Evolutionary conservation across 2,797 vertebrate genomes (phyloP).

Genomic region (Notamacropus eugenii): DNA sequence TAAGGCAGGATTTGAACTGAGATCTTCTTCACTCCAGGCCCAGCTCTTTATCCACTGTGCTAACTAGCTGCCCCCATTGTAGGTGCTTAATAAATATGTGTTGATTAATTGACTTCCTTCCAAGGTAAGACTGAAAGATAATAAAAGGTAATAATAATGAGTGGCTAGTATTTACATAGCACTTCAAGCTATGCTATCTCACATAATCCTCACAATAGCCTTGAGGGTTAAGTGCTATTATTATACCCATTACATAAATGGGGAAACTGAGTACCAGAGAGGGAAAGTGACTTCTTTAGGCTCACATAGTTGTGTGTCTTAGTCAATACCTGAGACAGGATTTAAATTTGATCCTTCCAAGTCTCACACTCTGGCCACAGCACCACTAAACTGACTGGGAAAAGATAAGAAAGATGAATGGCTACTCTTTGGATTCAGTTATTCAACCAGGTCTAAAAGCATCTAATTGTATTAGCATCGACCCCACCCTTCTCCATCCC

Average conservation of each 20-base stretch:
- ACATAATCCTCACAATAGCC: neutral
- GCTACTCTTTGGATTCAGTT: neutral
- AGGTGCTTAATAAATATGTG: neutral
- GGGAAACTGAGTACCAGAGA: neutral
- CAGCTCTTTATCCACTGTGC: neutral
- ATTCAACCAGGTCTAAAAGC: neutral
- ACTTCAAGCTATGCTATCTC: neutral
- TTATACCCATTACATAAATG: neutral
- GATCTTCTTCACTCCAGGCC: neutral
- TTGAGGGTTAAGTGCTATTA: neutral
- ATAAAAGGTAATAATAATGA: neutral
- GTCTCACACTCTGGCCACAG: neutral
- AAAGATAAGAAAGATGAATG: neutral
- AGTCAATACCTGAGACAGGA: neutral
- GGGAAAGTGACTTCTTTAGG: neutral
- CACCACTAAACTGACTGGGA: neutral
- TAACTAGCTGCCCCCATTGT: neutral
- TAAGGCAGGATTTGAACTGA: neutral
- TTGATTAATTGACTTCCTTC: neutral
- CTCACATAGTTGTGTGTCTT: neutral
- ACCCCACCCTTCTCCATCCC: neutral
- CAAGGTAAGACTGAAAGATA: neutral
- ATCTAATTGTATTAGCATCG: neutral
- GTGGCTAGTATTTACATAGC: neutral
- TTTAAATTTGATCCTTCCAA: neutral